Evolutionary conservation across 2,113 vertebrate genomes (phyloP).

Genomic region (Cyanocitta stelleri): DNA sequence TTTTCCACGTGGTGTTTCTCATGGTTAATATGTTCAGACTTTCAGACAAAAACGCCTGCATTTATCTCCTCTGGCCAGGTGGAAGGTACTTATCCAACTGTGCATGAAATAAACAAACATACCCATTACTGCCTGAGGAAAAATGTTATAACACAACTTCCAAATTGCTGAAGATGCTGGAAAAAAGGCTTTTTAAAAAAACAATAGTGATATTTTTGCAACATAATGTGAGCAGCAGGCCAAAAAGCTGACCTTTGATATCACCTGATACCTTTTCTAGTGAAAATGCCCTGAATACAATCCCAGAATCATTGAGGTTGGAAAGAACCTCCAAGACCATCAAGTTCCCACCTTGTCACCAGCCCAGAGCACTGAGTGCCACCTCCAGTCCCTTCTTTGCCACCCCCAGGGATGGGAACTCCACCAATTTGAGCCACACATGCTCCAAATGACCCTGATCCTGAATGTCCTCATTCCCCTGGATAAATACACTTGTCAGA

Average conservation of each 20-base stretch:
- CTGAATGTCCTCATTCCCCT: background rate
- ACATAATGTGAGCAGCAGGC: background rate
- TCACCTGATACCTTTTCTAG: fast-evolving
- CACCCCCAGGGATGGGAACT: background rate
- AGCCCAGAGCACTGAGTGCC: background rate
- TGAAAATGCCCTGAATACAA: background rate
- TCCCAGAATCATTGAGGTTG: fast-evolving
- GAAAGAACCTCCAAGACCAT: background rate
- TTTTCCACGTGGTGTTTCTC: background rate
- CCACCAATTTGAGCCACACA: fast-evolving
- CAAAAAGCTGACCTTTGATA: background rate
- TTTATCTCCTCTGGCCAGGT: background rate
- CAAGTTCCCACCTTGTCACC: background rate
- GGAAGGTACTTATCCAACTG: background rate
- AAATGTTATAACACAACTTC: background rate
- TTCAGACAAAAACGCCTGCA: background rate
- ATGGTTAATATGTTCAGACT: background rate
- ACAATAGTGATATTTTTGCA: background rate
- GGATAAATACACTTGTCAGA: fast-evolving
- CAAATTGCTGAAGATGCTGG: background rate
- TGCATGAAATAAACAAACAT: background rate
- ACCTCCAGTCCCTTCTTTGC: background rate
- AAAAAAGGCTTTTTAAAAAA: background rate
- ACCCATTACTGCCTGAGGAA: background rate
- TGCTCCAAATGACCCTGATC: fast-evolving